Percentiles rank a stretch among this genome's conserved stretches.
Evolutionary conservation across 2,797 vertebrate genomes (phyloP).

Genomic region (Liparis tanakae): DNA sequence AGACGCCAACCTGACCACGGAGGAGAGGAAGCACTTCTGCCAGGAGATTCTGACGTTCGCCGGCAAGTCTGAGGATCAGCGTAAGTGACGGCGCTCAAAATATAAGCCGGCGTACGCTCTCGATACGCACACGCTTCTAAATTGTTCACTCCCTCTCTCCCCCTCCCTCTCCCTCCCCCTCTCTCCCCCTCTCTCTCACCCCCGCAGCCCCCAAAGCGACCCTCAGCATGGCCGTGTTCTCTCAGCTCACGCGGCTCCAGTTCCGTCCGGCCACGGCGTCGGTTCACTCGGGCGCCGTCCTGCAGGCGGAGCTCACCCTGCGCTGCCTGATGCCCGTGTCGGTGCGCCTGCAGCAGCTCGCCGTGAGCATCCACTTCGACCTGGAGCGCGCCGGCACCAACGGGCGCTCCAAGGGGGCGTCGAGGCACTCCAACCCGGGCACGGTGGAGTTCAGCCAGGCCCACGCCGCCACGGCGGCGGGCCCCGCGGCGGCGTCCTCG

Average conservation of each 20-base stretch:
- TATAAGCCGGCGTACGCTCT: too few species aligned
- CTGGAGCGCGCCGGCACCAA: slow-evolving; percentile 87
- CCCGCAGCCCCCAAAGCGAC: slow-evolving; percentile 82
- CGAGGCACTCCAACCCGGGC: slow-evolving; percentile 84
- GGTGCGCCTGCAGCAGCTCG: slow-evolving; percentile 87
- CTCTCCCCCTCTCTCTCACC: too few species aligned
- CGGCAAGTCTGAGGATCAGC: slow-evolving; percentile 75
- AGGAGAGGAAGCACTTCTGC: slow-evolving; percentile 91
- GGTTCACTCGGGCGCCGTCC: slow-evolving; percentile 89
- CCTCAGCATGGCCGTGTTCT: slow-evolving; percentile 90
- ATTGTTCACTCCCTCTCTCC: too few species aligned
- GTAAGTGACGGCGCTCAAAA: slow-evolving; percentile 69
- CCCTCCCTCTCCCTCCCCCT: too few species aligned
- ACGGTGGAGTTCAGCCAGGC: slow-evolving; percentile 84
- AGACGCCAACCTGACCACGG: slow-evolving; percentile 87
- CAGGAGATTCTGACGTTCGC: slow-evolving; percentile 92
- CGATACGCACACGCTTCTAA: too few species aligned
- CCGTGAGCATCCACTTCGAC: slow-evolving; percentile 89
- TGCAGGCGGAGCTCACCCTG: slow-evolving; percentile 89
- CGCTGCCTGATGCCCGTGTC: slow-evolving; percentile 91
- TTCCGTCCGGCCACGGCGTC: slow-evolving; percentile 89
- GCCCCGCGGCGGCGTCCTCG: slow-evolving; percentile 4
- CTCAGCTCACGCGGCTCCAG: slow-evolving; percentile 87
- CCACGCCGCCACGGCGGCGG: slow-evolving; percentile 66
- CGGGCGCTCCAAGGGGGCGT: slow-evolving; percentile 82